Evolutionary conservation across 2,888 invertebrate species (phyloP).

Genomic region (Seira musarum): DNA sequence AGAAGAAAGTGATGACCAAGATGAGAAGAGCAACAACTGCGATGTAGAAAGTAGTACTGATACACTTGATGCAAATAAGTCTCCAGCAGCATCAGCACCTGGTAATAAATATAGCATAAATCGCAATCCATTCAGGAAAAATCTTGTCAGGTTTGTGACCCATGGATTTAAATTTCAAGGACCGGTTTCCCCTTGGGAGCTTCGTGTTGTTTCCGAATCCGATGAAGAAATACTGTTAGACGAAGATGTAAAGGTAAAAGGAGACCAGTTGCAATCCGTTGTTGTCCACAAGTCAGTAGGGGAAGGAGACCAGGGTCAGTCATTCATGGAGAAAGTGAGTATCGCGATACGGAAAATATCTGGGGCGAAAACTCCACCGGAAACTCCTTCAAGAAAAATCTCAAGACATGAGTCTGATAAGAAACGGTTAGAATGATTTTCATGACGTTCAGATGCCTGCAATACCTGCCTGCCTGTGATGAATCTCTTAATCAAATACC

Average conservation of each 20-base stretch:
- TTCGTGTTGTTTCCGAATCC: conserved; percentile 53
- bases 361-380: conserved; percentile 51
- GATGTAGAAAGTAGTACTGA: conserved; percentile 14
- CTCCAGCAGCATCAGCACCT: too few species aligned
- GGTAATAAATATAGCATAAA: background rate
- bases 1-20: conserved; percentile 19
- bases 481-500: background rate
- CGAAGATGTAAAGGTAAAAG: conserved; percentile 25
- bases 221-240: conserved; percentile 64
- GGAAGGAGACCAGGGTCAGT: conserved; percentile 8
- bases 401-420: conserved; percentile 64
- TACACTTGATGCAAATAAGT: too few species aligned
- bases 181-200: conserved; percentile 47
- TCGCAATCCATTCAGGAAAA: background rate
- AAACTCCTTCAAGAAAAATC: conserved; percentile 63
- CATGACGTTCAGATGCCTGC: conserved; percentile 11
- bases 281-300: conserved; percentile 52
- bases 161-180: background rate
- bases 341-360: conserved; percentile 68
- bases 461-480: background rate
- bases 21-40: conserved; percentile 15
- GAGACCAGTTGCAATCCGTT: conserved; percentile 54
- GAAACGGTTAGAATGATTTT: conserved; percentile 48
- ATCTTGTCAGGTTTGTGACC: background rate
- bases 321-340: conserved; percentile 63